Evolutionary conservation across 2,888 invertebrate species (phyloP), one percentile per base, ranked within the genome.

Genomic region (Zaprionus lineosus): DNA sequence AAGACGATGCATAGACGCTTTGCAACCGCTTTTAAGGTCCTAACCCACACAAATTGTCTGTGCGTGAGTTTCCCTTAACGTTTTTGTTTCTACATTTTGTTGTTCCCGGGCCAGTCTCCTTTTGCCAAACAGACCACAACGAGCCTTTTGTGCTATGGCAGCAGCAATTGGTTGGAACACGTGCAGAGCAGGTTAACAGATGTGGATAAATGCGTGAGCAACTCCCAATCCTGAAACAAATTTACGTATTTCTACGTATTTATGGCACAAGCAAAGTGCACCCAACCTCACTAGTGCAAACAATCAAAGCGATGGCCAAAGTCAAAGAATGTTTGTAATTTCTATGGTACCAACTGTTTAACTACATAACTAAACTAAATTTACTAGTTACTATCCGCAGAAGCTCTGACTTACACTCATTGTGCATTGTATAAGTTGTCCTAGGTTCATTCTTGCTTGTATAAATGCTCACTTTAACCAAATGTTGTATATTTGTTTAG

Each of bases 181-280:
- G 12, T 28, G n/a, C n/a, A n/a, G n/a, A 34, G 34, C 56, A 16
- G 8, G 12, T 43, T 29, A 24, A 11, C 43, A 31, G 26, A 39
- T 33, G 9, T 28, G 29, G 57, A 46, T 57, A 16, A 46, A 19
- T 64, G 65, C 57, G 46, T 47, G 65, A 62, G 46, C 57, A 47
- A 47, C 26, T 47, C 61, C 28, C 40, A 53, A 15, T 16, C 21
- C 9, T 33, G 14, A 62, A 50, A 37, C 48, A 44, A 53, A 62
- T 73, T 68, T 52, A 50, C 55, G 57, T 47, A 48, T 11, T 28
- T 37, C 52, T 71, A 71, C 79, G 75, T 66, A 71, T 74, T 71
- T 78, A 72, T 57, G 72, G 72, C 75, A 55, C 75, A 74, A 74
- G 78, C 78, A 78, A 62, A 75, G 53, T 57, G 56, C 78, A 65